Conservation (phyloP, 2,888 invertebrate species). For the Thecocarcelia acutangulata region DNA sequence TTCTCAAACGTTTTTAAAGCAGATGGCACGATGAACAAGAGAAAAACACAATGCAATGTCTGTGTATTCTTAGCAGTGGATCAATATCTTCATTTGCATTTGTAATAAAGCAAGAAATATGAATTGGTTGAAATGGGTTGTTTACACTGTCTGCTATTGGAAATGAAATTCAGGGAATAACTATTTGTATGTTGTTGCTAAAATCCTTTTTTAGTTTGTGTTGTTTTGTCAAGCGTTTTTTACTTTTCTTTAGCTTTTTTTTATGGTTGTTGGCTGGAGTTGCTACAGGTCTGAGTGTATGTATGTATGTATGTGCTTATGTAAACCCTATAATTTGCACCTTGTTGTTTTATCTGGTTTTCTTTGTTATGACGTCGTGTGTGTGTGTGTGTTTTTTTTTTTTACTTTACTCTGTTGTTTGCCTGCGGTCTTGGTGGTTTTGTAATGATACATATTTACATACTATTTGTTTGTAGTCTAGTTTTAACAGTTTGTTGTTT, state of each 20-base stretch:
- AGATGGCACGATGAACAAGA: background rate
- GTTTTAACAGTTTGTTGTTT: conserved; percentile 26
- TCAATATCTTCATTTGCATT: conserved; percentile 23
- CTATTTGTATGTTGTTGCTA: conserved; percentile 18
- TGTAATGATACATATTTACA: conserved; percentile 32
- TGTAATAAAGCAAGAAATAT: conserved; percentile 23
- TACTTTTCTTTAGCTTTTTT: conserved; percentile 7
- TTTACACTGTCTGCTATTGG: conserved; percentile 26
- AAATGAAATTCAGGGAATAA: conserved; percentile 47
- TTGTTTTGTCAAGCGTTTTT: background rate
- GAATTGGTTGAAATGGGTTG: conserved; percentile 17
- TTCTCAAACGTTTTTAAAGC: conserved; percentile 20
- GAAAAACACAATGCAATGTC: background rate
- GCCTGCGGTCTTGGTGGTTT: conserved; percentile 49
- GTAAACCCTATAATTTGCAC: conserved; percentile 63
- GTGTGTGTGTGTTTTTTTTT: background rate
- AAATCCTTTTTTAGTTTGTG: conserved; percentile 12
- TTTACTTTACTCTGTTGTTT: conserved; percentile 9
- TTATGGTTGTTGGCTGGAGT: background rate
- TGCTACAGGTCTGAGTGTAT: conserved; percentile 21
- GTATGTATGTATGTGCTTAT: conserved; percentile 13
- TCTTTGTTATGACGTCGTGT: conserved; percentile 6
- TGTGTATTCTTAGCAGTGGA: conserved; percentile 7
- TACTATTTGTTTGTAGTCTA: background rate
- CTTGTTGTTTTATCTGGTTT: conserved; percentile 52